These are phyloP conservation scores for Pomatostomus ruficeps DNA, from an alignment of 2,113 vertebrate genomes.

Conservation along the genomic window DNA sequence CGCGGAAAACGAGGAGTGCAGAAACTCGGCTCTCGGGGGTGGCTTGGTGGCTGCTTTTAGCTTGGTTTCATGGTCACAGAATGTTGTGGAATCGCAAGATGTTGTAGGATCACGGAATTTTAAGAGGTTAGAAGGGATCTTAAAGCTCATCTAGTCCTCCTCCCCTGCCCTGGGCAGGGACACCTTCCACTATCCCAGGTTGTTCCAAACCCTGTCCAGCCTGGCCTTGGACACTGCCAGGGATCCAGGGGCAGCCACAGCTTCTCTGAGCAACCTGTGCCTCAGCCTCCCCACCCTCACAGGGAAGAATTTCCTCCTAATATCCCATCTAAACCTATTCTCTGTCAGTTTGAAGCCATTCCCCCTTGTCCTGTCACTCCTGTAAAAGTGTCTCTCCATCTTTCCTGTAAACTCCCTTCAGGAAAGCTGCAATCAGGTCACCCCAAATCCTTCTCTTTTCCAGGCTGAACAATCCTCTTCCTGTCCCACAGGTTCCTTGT, in stretches of 20 bases:
- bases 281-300: not conserved
- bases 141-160: not conserved
- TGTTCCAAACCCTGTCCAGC: accelerated
- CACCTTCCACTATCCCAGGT: not conserved
- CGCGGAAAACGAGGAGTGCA: not conserved
- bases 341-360: not conserved
- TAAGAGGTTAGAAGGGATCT: not conserved
- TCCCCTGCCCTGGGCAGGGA: not conserved
- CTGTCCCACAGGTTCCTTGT: not conserved
- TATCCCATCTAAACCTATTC: not conserved
- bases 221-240: not conserved
- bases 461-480: not conserved
- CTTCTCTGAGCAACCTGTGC: accelerated
- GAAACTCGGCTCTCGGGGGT: not conserved
- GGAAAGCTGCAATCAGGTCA: not conserved
- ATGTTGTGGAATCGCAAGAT: not conserved
- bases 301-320: not conserved
- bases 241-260: not conserved
- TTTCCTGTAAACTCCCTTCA: not conserved
- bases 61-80: accelerated
- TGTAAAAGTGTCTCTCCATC: not conserved
- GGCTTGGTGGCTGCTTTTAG: not conserved
- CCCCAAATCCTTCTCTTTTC: not conserved
- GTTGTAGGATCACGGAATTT: not conserved
- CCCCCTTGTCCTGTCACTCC: not conserved